Percentiles rank a stretch among this genome's conserved stretches.
Evolutionary conservation across 2,888 invertebrate genomes (phyloP).

Genomic region (Phasia obesa): DNA sequence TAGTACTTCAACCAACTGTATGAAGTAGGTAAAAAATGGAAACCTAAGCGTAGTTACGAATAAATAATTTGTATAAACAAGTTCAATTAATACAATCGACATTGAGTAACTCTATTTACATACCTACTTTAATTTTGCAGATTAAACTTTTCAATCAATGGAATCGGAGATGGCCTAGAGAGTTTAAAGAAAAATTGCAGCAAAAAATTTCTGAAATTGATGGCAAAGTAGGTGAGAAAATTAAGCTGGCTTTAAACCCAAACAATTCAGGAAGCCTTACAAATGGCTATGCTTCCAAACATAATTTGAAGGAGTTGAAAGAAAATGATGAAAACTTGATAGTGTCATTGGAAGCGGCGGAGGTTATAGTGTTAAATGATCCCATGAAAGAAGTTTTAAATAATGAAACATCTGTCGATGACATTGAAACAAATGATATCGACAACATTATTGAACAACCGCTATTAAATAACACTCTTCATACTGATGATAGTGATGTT

Average conservation of each 20-base stretch:
- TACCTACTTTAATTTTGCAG: conserved; percentile 81
- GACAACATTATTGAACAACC: conserved; percentile 50
- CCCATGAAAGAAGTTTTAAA: conserved; percentile 76
- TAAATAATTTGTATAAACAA: too few relatives aligned
- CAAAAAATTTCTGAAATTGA: conserved; percentile 88
- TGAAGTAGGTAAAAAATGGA: too few relatives aligned
- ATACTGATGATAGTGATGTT: conserved; percentile 24
- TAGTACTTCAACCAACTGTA: too few relatives aligned
- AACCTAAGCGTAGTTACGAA: too few relatives aligned
- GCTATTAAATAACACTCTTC: conserved; percentile 44
- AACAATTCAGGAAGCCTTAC: conserved; percentile 53
- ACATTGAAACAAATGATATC: conserved; percentile 69
- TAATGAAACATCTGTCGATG: conserved; percentile 78
- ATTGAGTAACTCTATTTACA: neutral
- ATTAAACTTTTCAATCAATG: conserved; percentile 92
- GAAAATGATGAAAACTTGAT: conserved; percentile 15
- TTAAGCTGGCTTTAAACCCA: conserved; percentile 75
- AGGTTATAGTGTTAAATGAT: conserved; percentile 70
- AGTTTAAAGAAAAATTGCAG: conserved; percentile 88
- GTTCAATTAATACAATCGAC: neutral
- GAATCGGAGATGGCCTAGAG: conserved; percentile 90
- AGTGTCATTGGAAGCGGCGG: conserved; percentile 47
- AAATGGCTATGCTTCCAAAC: conserved; percentile 41
- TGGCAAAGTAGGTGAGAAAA: conserved; percentile 87
- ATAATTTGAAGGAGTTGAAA: conserved; percentile 25